Evolutionary conservation across 2,888 invertebrate genomes (phyloP).

Genomic region (Blomia tropicalis): DNA sequence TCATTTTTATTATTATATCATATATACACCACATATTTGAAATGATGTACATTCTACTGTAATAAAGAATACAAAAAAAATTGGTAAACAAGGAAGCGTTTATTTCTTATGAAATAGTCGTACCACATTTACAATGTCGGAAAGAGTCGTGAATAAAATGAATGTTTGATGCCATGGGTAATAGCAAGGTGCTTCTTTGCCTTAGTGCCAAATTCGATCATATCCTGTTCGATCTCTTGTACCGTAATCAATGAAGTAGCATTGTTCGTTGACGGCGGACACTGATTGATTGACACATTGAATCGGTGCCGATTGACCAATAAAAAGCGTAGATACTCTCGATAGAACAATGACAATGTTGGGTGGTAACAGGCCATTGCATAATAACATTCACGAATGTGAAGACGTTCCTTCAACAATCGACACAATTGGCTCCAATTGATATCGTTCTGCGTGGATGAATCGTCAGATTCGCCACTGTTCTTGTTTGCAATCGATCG

Average conservation of each 20-base stretch:
- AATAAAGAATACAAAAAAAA: too few species aligned
- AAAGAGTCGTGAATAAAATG: conserved; percentile 5
- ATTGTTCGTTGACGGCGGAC: not conserved
- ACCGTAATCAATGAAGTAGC: not conserved
- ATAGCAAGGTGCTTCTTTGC: not conserved
- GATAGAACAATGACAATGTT: conserved; percentile 1
- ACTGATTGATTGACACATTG: not conserved
- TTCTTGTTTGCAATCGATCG: conserved; percentile 1
- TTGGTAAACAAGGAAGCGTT: too few species aligned
- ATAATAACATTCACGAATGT: not conserved
- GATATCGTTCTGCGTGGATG: not conserved
- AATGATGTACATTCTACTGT: too few species aligned
- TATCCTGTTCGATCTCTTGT: not conserved
- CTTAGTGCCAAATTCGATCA: conserved; percentile 1
- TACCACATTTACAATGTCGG: too few species aligned
- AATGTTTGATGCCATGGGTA: conserved; percentile 4
- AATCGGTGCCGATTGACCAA: conserved; percentile 6
- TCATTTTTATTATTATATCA: too few species aligned
- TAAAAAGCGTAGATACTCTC: not conserved
- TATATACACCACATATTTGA: too few species aligned
- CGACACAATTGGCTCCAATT: conserved; percentile 1
- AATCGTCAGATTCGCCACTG: not conserved
- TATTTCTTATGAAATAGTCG: too few species aligned
- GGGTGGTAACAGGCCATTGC: not conserved
- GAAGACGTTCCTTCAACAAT: not conserved